Evolutionary conservation across 2,113 vertebrate species (phyloP), one percentile per base, ranked within the genome.

Genomic region (Entosphenus tridentatus): DNA sequence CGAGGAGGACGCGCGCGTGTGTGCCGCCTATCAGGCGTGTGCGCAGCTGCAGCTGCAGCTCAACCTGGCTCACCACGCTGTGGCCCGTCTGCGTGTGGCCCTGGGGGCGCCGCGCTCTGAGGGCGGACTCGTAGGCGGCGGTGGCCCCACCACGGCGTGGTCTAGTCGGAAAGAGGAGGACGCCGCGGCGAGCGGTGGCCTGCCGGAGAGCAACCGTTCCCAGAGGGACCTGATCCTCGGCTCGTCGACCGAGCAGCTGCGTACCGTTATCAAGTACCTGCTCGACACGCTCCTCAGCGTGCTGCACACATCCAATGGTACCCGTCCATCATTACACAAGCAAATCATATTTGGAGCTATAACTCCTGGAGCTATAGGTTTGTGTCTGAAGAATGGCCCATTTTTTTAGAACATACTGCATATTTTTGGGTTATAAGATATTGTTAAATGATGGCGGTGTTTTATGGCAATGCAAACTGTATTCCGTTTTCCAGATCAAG

Each of bases 21-120:
- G 96, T 81, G 95, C 92, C 18, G 91, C 92, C 69, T 95, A 98
- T 75, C 93, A 98, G 75, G 93, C 96, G 76, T 98, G 93, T 76
- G 89, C 93, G 76, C 93, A 97, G 77, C 83, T 98, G 56, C 93
- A 98, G 73, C 85, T 98, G 73, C 93, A 97, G 58, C 82, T 98
- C 39, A 98, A 98, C 78, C 80, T 98, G 78, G 89, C 92, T 71
- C 88, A 96, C 77, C 87, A 97, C 70, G 89, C 91, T 1, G 93
- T 98, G 39, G 90, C 95, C 75, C 81, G 93, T 54, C 83, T 98
- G 68, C 84, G 79, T 7, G 93, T 96, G 57, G 92, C 91, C 10
- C 77, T 97, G 68, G 92, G 92, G 57, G 84, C 85, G 73, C 62
- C 62, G n/a, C 62, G n/a, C n/a, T 65, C 62, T 11, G 62, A 65